Evolutionary conservation across 2,888 invertebrate genomes (phyloP), one percentile per base, ranked within the genome.

Genomic region (Ophonus ardosiacus): DNA sequence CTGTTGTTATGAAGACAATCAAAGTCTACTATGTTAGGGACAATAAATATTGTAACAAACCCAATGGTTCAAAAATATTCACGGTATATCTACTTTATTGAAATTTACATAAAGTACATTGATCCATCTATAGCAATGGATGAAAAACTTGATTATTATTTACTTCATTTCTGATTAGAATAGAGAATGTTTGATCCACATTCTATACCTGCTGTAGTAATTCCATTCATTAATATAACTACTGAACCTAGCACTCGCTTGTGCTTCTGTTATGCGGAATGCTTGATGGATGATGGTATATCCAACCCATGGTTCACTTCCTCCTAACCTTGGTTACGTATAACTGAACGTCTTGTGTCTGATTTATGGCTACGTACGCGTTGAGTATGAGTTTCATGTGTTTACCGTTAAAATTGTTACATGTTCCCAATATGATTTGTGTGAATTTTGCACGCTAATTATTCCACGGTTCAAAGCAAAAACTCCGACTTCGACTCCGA

Each of bases 371-470:
- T 31, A 31, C 10, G 7, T 51, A 13, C 13, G 6, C 43, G 43
- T 13, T 13, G 24, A 18, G 63, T 65, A 65, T 65, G 63, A 18
- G 59, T 65, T 65, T 65, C 63, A 65, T 65, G 63, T 65, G 18
- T 65, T 65, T 65, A 65, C 63, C 63, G 63, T 65, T 65, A 65
- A 65, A 65, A 65, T 65, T 65, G 24, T 65, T 65, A 65, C 17
- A 13, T 59, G 24, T 65, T 65, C 13, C 17, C 15, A 65, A 13
- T 24, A 18, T 65, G 63, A 65, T 65, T 65, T 65, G 63, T 65
- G 63, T 59, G 63, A 13, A 65, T 18, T 65, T 65, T 65, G 24
- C 63, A 65, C 24, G 24, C 17, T 24, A 65, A 65, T 65, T 65
- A 65, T 59, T 59, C 10, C 43, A 51, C 43, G 43, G 43, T 10